Evolutionary conservation across 2,888 invertebrate genomes (phyloP), one percentile per base, ranked within the genome.

Genomic region (Morpho achilles): DNA sequence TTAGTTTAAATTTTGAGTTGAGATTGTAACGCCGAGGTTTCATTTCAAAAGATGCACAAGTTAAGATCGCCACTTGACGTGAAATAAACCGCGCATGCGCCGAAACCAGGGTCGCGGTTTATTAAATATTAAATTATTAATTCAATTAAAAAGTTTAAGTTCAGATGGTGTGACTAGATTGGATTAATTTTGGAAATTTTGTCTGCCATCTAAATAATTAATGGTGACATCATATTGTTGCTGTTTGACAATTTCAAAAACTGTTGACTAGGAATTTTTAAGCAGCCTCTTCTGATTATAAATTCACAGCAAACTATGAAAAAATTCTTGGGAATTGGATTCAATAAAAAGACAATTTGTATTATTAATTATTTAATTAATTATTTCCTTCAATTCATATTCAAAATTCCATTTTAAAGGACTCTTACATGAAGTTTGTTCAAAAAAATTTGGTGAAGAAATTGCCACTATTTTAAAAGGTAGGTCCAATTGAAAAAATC

Each of bases 71-170:
- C 69, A 69, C 71, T 72, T 67, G 66, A 72, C 64, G 70, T 55
- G 61, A 50, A 56, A 53, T 58, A 59, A 32, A 71, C 47, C 52
- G 74, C 80, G 80, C 81, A 76, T 64, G 81, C 79, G 81, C 68
- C 57, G 42, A 39, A 22, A 44, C 61, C 66, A 70, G 71, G 71
- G 72, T 60, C 69, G 67, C 55, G 62, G 64, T 42, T 61, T 70
- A 72, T 67, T 45, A 64, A 64, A 66, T 65, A 64, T 66, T 67
- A 62, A 64, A 64, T 66, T 66, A 59, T 58, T 67, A 66, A 67
- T 64, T 64, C 59, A 59, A 61, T 65, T 63, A 55, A 50, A 58
- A 61, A 59, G 54, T 55, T 59, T 50, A 60, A 64, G 58, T 64
- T 64, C 57, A 62, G 60, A 64, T 53, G 43, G 42, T 49, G 56